Evolutionary conservation across 2,888 invertebrate species (phyloP).

Genomic region (Lottia scabra): DNA sequence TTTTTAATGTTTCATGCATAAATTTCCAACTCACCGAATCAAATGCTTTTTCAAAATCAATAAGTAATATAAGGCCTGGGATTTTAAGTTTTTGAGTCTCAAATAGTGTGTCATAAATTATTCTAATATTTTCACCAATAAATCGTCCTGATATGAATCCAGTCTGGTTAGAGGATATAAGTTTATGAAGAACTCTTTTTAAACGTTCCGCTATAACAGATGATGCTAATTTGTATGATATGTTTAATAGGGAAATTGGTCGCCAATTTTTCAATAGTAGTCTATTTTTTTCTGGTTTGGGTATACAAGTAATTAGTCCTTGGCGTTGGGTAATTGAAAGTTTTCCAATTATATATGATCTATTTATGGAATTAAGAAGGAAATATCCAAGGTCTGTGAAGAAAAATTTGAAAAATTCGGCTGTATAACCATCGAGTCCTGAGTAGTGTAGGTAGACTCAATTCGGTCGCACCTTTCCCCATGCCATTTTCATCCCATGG

Average conservation of each 20-base stretch:
- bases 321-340: constrained; percentile 10
- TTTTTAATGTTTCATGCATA: background rate
- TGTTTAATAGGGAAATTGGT: constrained; percentile 13
- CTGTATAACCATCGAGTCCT: constrained; percentile 23
- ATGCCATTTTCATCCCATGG: no score
- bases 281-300: constrained; percentile 5
- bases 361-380: constrained; percentile 13
- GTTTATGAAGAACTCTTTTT: no score
- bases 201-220: constrained; percentile 1
- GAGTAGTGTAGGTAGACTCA: no score
- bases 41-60: constrained; percentile 15
- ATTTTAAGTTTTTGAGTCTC: background rate
- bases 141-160: constrained; percentile 13
- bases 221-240: constrained; percentile 9
- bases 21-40: constrained; percentile 11
- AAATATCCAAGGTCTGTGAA: constrained; percentile 17
- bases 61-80: background rate
- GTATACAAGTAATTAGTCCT: constrained; percentile 9
- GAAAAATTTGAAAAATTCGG: constrained; percentile 23
- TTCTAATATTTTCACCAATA: constrained; percentile 13
- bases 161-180: constrained; percentile 6
- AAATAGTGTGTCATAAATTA: background rate
- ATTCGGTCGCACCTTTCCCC: no score
- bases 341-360: background rate
- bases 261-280: constrained; percentile 12